Evolutionary conservation across 2,113 vertebrate genomes (phyloP).

Genomic region (Saimiri boliviensis): DNA sequence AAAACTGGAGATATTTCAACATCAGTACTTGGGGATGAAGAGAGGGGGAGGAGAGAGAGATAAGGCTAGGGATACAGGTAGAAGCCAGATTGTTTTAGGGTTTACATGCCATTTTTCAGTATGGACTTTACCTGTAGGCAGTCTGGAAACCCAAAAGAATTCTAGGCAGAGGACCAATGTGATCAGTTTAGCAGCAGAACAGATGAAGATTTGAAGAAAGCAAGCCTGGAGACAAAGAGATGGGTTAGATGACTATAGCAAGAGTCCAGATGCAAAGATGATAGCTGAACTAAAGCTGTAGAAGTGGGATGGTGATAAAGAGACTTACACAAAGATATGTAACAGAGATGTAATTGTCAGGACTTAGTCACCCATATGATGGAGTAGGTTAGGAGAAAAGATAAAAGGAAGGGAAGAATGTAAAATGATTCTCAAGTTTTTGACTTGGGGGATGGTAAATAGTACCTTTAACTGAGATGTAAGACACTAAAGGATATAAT

Average conservation of each 20-base stretch:
- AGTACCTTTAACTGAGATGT: background rate
- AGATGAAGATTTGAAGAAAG: background rate
- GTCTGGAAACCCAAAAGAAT: background rate
- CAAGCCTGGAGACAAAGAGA: background rate
- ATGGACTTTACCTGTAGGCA: background rate
- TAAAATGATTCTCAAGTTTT: background rate
- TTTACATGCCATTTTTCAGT: background rate
- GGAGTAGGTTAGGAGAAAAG: background rate
- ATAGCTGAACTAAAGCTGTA: background rate
- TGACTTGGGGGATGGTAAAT: background rate
- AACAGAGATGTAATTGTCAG: background rate
- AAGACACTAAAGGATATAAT: background rate
- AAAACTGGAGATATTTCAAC: background rate
- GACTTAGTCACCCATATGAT: background rate
- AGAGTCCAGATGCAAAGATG: background rate
- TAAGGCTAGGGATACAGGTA: background rate
- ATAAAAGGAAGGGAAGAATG: background rate
- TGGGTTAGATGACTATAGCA: background rate
- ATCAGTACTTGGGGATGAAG: background rate
- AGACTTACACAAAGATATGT: background rate
- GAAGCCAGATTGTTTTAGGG: background rate
- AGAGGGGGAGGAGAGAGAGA: background rate
- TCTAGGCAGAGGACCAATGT: background rate
- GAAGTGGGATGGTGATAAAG: background rate
- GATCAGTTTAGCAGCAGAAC: background rate